Conservation (phyloP, 2,797 vertebrate genomes). For the Gadopsis marmoratus region DNA sequence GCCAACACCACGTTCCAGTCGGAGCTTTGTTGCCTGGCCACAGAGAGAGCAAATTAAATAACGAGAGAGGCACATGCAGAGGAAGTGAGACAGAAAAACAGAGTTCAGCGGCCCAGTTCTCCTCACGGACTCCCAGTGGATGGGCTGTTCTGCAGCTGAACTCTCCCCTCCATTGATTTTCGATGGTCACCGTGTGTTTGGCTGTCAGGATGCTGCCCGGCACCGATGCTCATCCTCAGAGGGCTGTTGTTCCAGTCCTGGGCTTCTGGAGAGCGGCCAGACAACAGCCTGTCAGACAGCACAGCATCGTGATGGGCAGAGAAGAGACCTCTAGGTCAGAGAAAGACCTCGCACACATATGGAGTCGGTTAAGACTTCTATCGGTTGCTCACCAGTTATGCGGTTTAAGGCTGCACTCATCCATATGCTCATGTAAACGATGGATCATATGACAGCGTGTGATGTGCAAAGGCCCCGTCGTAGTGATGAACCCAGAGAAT, state of each 20-base stretch:
- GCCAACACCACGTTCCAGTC: conserved; percentile 74
- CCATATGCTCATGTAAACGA: neutral
- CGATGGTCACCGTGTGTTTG: conserved; percentile 67
- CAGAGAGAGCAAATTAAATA: conserved; percentile 63
- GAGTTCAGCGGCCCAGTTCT: conserved; percentile 56
- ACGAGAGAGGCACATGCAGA: conserved; percentile 59
- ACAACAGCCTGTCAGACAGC: conserved; percentile 38
- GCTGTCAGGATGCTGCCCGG: conserved; percentile 86
- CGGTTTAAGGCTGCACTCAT: neutral
- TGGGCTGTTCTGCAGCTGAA: conserved; percentile 57
- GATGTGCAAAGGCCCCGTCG: neutral
- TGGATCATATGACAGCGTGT: neutral
- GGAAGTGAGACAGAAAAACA: conserved; percentile 54
- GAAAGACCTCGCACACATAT: neutral
- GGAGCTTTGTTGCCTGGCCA: conserved; percentile 59
- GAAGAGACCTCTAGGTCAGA: neutral
- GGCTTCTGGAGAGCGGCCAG: conserved; percentile 74
- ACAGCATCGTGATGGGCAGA: conserved; percentile 28
- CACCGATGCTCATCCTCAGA: conserved; percentile 65
- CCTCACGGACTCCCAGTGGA: conserved; percentile 52
- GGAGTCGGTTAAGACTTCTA: neutral
- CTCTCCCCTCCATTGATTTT: conserved; percentile 30
- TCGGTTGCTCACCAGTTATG: neutral
- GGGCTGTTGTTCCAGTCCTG: conserved; percentile 82
- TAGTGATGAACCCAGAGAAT: neutral